Evolutionary conservation across 1,140 invertebrate species (phyloP).

Genomic region (Drosophila takahashii): DNA sequence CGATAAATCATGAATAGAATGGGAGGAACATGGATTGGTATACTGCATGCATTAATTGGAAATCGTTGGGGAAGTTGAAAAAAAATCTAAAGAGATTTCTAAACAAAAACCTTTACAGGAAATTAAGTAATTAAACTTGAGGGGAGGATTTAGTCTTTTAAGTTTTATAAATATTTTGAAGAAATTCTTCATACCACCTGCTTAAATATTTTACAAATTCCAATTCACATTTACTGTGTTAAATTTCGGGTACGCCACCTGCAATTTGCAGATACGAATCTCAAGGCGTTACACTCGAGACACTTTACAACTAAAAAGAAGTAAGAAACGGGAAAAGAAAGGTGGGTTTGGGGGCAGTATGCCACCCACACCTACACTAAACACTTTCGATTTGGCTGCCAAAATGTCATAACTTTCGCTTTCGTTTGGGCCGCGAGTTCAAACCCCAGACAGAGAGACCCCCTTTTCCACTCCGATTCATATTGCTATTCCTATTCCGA

Average conservation of each 20-base stretch:
- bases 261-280: conserved; percentile 64
- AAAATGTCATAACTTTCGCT: conserved; percentile 79
- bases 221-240: conserved; percentile 5
- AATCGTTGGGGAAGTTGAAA: not conserved
- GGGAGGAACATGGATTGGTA: not conserved
- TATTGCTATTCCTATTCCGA: conserved; percentile 29
- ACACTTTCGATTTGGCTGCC: conserved; percentile 67
- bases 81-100: not conserved
- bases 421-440: conserved; percentile 43
- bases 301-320: not conserved
- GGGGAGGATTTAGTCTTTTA: no score
- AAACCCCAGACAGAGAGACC: conserved; percentile 31
- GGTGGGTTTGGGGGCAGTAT: conserved; percentile 1
- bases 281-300: conserved; percentile 22
- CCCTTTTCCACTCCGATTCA: not conserved
- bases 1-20: conserved; percentile 24
- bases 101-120: not conserved
- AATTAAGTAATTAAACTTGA: not conserved
- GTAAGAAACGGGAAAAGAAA: not conserved
- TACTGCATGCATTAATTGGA: conserved; percentile 4
- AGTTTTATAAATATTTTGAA: not conserved
- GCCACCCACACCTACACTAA: conserved; percentile 32
- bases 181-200: not conserved
- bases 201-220: not conserved
- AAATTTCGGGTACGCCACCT: conserved; percentile 34